These are phyloP conservation scores for Tetrax tetrax DNA, from an alignment of 2,113 vertebrate species.

Conservation along the genomic window DNA sequence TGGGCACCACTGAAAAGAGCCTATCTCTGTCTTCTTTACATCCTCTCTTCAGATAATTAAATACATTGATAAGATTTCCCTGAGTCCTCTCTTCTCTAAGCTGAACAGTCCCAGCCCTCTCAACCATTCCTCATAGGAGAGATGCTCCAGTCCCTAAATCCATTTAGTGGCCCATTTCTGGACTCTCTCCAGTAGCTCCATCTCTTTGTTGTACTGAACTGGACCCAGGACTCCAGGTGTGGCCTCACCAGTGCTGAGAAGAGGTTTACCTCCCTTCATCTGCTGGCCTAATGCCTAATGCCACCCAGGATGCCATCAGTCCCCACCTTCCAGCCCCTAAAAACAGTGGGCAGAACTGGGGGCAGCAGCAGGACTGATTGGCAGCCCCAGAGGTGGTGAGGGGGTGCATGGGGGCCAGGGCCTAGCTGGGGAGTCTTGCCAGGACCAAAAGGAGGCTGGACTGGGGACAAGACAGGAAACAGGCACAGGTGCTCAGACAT, in stretches of 20 bases:
- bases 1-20: background rate
- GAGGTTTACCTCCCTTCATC: too few relatives aligned
- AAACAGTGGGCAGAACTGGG: background rate
- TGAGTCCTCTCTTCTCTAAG: background rate
- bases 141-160: too few relatives aligned
- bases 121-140: background rate
- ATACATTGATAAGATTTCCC: background rate
- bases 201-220: too few relatives aligned
- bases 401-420: background rate
- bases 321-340: background rate
- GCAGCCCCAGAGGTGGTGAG: background rate
- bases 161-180: too few relatives aligned
- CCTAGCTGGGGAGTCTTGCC: background rate
- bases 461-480: background rate
- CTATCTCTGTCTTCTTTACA: background rate
- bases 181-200: too few relatives aligned
- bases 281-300: background rate
- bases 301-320: background rate
- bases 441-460: background rate
- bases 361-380: background rate
- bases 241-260: background rate
- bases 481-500: background rate
- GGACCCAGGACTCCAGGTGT: too few relatives aligned
- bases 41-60: background rate
- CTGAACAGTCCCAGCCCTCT: background rate